Conservation (phyloP, 2,113 vertebrate species). For the Trichechus manatus region DNA sequence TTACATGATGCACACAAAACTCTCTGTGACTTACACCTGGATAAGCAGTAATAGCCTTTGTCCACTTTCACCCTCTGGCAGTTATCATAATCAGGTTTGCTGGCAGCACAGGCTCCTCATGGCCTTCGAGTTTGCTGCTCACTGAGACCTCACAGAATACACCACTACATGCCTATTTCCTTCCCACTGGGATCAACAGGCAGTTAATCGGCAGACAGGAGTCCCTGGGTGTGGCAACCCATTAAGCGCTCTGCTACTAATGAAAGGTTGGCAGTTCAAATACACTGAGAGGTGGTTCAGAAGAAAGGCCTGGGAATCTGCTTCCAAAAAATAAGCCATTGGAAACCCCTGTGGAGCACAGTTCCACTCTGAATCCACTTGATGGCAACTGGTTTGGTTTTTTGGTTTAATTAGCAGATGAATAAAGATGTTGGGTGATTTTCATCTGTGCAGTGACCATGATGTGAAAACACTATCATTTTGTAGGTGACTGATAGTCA, state of each 20-base stretch:
- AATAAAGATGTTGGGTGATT: not conserved
- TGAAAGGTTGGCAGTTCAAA: too few species aligned
- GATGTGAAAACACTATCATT: not conserved
- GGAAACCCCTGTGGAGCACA: not conserved
- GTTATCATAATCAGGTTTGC: not conserved
- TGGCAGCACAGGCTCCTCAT: not conserved
- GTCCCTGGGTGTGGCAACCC: too few species aligned
- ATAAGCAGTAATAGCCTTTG: not conserved
- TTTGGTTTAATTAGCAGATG: not conserved
- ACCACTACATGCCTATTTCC: not conserved
- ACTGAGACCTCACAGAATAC: too few species aligned
- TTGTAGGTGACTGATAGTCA: not conserved
- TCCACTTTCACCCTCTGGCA: not conserved
- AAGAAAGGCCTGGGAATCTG: not conserved
- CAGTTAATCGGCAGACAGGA: too few species aligned
- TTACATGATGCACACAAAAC: not conserved
- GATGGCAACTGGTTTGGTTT: not conserved
- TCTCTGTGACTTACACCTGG: not conserved
- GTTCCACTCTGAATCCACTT: not conserved
- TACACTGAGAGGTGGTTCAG: not conserved
- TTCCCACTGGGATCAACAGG: not conserved
- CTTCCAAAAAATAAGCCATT: not conserved
- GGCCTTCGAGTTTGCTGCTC: not conserved
- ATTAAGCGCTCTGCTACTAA: too few species aligned
- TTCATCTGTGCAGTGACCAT: not conserved